Evolutionary conservation across 1,140 invertebrate species (phyloP).

Genomic region (Caenorhabditis elegans): WBcel235 BX284604.4:17287001-17287500

Average conservation of each 20-base stretch:
- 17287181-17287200: neutral
- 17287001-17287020: constrained; percentile 95
- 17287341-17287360: constrained; percentile 59
- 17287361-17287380: constrained; percentile 37
- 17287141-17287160: constrained; percentile 87
- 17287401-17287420: no score
- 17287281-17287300: constrained; percentile 23
- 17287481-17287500: no score
- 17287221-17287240: constrained; percentile 13
- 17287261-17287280: constrained; percentile 47
- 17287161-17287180: constrained; percentile 66
- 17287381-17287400: neutral
- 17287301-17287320: constrained; percentile 52
- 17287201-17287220: neutral
- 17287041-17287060: constrained; percentile 87
- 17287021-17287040: constrained; percentile 89
- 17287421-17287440: no score
- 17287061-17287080: constrained; percentile 72
- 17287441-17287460: neutral
- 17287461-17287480: neutral
- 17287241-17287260: neutral
- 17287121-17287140: constrained; percentile 84
- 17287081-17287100: neutral
- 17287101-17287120: constrained; percentile 52
- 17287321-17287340: neutral